Evolutionary conservation across 1,140 invertebrate genomes (phyloP).

Genomic region (Mya arenaria): DNA sequence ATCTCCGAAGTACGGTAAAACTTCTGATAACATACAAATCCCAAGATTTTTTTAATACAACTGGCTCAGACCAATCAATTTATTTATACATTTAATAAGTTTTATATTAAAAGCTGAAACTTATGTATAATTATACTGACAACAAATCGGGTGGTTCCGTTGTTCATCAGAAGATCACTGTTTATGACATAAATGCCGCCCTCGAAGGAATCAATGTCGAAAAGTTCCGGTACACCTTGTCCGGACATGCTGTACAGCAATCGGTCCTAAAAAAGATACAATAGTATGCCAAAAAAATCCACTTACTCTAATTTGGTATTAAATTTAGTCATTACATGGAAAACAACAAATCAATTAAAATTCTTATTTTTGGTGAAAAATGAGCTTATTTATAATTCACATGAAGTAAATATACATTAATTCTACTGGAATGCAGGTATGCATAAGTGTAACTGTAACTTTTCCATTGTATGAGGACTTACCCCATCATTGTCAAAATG

Average conservation of each 20-base stretch:
- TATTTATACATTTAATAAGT: too few relatives aligned
- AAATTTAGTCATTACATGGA: neutral
- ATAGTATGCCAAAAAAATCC: neutral
- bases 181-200: too few relatives aligned
- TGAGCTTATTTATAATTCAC: neutral
- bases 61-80: too few relatives aligned
- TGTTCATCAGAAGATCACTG: too few relatives aligned
- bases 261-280: neutral
- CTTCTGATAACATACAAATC: too few relatives aligned
- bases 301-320: neutral
- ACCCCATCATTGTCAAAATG: slow-evolving; percentile 36
- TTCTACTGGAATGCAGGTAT: neutral
- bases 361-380: neutral
- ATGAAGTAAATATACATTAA: neutral
- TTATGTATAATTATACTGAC: too few relatives aligned
- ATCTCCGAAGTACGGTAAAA: too few relatives aligned
- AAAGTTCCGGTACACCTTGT: slow-evolving; percentile 43
- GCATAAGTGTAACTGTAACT: neutral
- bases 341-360: neutral
- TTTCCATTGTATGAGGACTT: neutral
- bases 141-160: too few relatives aligned
- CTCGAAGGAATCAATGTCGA: slow-evolving; percentile 17
- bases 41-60: too few relatives aligned
- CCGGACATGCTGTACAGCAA: neutral
- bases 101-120: too few relatives aligned